These are phyloP conservation scores for Epinotia bilunana DNA, from an alignment of 2,888 invertebrate species.

Conservation along the genomic window DNA sequence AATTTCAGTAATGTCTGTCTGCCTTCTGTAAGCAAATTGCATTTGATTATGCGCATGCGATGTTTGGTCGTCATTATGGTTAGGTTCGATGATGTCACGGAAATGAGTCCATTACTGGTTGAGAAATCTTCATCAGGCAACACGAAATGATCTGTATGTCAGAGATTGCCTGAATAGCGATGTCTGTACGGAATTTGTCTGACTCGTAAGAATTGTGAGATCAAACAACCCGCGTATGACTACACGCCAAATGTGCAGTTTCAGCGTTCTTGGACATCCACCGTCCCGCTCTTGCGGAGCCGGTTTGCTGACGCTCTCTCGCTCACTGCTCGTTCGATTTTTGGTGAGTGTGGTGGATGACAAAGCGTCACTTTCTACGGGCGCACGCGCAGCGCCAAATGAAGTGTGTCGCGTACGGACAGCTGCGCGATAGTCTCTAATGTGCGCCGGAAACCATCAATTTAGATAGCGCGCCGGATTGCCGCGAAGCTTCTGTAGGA, in stretches of 20 bases:
- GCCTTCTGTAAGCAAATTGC: slow-evolving; percentile 68
- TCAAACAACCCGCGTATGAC: slow-evolving; percentile 63
- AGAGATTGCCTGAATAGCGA: slow-evolving; percentile 52
- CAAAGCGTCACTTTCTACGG: slow-evolving; percentile 80
- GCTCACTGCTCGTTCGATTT: slow-evolving; percentile 68
- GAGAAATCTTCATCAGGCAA: slow-evolving; percentile 50
- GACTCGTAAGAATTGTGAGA: slow-evolving; percentile 56
- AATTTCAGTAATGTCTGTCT: slow-evolving; percentile 56
- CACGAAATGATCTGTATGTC: slow-evolving; percentile 47
- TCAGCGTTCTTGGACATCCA: slow-evolving; percentile 52
- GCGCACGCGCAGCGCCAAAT: slow-evolving; percentile 79
- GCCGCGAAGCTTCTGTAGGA: slow-evolving; percentile 79
- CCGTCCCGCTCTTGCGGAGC: slow-evolving; percentile 55
- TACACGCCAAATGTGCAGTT: slow-evolving; percentile 61
- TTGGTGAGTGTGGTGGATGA: slow-evolving; percentile 70
- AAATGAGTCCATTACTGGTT: slow-evolving; percentile 51
- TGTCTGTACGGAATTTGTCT: slow-evolving; percentile 55
- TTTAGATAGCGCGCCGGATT: slow-evolving; percentile 81
- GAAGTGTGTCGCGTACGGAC: slow-evolving; percentile 82
- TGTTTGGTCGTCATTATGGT: slow-evolving; percentile 58
- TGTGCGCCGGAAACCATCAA: slow-evolving; percentile 83
- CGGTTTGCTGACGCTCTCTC: slow-evolving; percentile 51
- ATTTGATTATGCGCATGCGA: slow-evolving; percentile 63
- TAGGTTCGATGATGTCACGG: slow-evolving; percentile 54
- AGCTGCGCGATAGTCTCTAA: slow-evolving; percentile 80